Base-by-base conservation (phyloP, 2,888 invertebrate genomes). In the Athripsodes cinereus region DNA sequence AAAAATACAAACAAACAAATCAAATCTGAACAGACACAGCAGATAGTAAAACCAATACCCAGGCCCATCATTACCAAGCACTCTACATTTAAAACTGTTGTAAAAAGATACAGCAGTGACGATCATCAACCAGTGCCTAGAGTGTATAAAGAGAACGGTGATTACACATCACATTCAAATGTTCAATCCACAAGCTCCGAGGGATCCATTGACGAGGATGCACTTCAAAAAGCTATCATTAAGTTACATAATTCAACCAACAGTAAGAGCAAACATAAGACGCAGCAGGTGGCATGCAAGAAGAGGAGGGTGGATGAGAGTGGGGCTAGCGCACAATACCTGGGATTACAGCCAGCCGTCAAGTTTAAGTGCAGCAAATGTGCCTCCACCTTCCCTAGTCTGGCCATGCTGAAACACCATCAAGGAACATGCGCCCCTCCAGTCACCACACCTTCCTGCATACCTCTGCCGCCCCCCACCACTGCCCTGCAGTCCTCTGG, bases 341-440 rank as follows among this genome's bases (percentile, higher is more conserved):
- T 87, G 65, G 87, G 87, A 13, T 71, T 88, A 57, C 87, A 87
- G 69, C 84, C 86, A 5, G 81, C 84, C 69, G 83, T 86, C 52
- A 85, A 86, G 71, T 84, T 85, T 69, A 87, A 85, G 69, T 90
- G 90, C 69, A 80, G 84, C 47, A 88, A 86, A 70, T 90, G 90
- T 73, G 82, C 82, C 67, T 81, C 83, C 66, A 83, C 83, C 58
- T 87, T 86, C 70, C 82, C 84, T 65, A 82, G 84, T 11, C 72
- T 87, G 63, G 78, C 81, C 34, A 80, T 81, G 71, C 73, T 88
- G 51, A 86, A 87, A 68, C 86, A 85, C 64, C 88, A 88, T 71
- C 83, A 86, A 67, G 74, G 81, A 55, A 75, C 80, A 56, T 90
- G 89, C 68, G 40, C 57, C 5, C 34, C 55, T 18, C 69, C 74